Conservation (phyloP, 2,797 vertebrate genomes). For the Parauchenoglanis punctatus region DNA sequence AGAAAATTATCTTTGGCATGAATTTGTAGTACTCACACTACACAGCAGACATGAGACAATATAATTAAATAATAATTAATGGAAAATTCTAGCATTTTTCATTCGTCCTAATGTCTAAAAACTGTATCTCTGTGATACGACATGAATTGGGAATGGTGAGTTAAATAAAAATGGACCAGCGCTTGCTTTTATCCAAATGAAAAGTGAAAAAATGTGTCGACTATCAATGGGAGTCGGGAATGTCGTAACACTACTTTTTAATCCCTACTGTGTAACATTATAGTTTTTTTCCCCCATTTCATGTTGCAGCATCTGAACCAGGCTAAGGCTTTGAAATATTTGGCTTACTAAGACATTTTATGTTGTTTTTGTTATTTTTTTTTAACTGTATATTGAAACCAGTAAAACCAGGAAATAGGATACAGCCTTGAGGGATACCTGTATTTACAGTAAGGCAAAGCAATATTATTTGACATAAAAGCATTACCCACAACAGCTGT, state of each 20-base stretch:
- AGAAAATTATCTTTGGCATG: neutral
- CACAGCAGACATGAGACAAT: neutral
- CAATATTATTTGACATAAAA: slow-evolving; percentile 1
- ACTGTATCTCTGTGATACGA: neutral
- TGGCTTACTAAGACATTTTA: neutral
- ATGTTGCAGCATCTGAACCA: neutral
- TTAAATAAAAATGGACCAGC: neutral
- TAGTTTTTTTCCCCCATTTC: neutral
- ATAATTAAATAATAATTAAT: neutral
- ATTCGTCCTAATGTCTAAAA: neutral
- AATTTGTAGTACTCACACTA: neutral
- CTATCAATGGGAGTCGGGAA: neutral
- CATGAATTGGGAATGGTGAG: neutral
- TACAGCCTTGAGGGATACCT: neutral
- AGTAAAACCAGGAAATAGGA: neutral
- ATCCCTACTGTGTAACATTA: neutral
- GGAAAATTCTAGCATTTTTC: neutral
- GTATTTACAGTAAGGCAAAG: neutral
- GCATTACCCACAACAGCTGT: neutral
- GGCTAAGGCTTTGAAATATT: neutral
- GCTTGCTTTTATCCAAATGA: neutral
- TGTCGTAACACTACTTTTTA: neutral
- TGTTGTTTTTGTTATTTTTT: neutral
- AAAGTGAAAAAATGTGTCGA: too few species aligned
- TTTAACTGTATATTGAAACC: neutral